phyloP scores from a whole-genome alignment of 2,113 vertebrate genomes.

The Myocastor coypus region DNA sequence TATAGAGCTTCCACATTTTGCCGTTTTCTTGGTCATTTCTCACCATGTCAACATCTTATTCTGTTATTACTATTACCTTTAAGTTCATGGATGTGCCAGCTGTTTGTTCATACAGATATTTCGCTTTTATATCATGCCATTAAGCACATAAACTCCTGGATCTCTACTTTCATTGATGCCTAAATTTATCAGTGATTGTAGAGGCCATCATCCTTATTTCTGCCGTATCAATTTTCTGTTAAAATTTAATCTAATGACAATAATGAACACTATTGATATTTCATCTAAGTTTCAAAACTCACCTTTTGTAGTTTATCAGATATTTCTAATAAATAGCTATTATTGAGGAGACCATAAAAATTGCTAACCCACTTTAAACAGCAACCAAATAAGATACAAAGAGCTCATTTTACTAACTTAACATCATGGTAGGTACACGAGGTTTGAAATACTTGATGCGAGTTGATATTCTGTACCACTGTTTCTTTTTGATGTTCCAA shows the following conservation, averaged over 20 bases:
- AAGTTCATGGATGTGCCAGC: neutral
- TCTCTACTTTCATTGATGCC: neutral
- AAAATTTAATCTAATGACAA: slow-evolving; percentile 22
- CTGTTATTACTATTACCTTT: neutral
- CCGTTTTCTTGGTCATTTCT: neutral
- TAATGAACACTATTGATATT: neutral
- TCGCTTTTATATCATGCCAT: neutral
- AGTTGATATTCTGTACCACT: neutral
- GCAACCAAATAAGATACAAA: neutral
- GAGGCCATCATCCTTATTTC: neutral
- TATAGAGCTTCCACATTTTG: neutral
- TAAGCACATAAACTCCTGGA: neutral
- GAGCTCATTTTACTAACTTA: neutral
- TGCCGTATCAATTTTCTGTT: neutral
- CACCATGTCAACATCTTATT: neutral
- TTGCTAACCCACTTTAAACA: neutral
- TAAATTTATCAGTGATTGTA: neutral
- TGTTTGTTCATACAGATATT: neutral
- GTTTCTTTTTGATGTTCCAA: neutral
- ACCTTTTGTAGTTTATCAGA: neutral
- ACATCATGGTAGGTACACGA: neutral
- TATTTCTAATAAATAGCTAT: neutral
- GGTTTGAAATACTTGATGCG: neutral
- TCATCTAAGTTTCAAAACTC: neutral
- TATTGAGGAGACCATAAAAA: neutral